phyloP scores from a whole-genome alignment of 2,797 vertebrate genomes.

The Sarcophilus harrisii region DNA sequence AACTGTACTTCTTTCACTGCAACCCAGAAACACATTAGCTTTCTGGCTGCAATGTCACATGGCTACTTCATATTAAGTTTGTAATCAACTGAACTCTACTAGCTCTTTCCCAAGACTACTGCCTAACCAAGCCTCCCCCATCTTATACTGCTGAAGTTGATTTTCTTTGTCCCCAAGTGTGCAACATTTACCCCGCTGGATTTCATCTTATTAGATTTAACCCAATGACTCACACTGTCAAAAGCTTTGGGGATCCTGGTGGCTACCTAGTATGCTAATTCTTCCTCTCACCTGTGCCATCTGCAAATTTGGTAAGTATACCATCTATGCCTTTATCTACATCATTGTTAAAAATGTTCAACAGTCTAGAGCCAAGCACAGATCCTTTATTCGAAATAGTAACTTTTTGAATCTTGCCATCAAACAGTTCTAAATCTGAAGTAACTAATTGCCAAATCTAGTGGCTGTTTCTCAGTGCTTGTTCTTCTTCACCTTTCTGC shows the following conservation, averaged over 20 bases:
- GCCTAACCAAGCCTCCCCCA: neutral
- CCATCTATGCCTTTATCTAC: neutral
- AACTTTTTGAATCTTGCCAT: neutral
- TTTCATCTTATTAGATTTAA: neutral
- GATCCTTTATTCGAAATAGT: neutral
- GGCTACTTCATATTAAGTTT: neutral
- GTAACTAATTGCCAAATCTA: neutral
- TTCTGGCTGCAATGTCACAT: neutral
- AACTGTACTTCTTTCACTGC: neutral
- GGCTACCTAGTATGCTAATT: neutral
- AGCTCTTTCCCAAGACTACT: neutral
- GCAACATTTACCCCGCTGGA: neutral
- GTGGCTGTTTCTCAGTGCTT: neutral
- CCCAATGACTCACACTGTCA: neutral
- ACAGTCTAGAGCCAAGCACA: neutral
- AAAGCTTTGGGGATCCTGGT: neutral
- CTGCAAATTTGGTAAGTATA: neutral
- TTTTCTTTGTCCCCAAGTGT: neutral
- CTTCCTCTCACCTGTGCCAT: neutral
- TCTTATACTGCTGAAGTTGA: neutral
- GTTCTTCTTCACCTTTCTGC: neutral
- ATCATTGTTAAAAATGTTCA: neutral
- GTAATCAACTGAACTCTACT: neutral
- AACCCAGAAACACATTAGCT: neutral
- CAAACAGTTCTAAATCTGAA: neutral